These are phyloP conservation scores for Poeciliopsis occidentalis DNA, from an alignment of 2,113 vertebrate genomes.

Conservation along the genomic window DNA sequence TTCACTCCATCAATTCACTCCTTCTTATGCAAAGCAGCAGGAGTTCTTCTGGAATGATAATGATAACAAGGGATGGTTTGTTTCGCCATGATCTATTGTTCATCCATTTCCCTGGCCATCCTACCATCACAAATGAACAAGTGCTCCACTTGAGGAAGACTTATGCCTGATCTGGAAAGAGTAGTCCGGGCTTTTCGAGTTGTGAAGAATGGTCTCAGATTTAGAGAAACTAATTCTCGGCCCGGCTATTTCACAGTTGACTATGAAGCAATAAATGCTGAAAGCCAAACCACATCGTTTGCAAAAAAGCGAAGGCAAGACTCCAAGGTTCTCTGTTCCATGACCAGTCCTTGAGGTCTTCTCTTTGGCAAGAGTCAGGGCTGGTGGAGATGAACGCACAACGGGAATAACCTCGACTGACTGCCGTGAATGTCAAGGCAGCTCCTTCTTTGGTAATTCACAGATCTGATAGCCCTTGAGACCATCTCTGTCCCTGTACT, in stretches of 20 bases:
- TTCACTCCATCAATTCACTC: too few species aligned
- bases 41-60: too few species aligned
- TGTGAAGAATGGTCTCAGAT: not conserved
- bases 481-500: not conserved
- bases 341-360: not conserved
- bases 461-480: not conserved
- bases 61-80: too few species aligned
- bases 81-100: too few species aligned
- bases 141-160: too few species aligned
- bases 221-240: not conserved
- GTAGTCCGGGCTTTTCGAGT: too few species aligned
- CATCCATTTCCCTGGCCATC: too few species aligned
- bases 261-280: not conserved
- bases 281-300: not conserved
- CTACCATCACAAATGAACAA: too few species aligned
- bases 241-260: not conserved
- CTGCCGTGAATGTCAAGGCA: not conserved
- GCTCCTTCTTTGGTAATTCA: not conserved
- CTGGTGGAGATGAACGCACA: not conserved
- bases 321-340: not conserved
- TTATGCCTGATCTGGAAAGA: too few species aligned
- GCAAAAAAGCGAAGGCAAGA: not conserved
- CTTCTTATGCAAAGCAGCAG: too few species aligned
- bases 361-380: not conserved
- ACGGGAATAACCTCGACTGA: too few species aligned